Percentiles rank a stretch among this genome's conserved stretches.
Evolutionary conservation across 2,113 vertebrate species (phyloP).

Genomic region (Apodemus speciosus): DNA sequence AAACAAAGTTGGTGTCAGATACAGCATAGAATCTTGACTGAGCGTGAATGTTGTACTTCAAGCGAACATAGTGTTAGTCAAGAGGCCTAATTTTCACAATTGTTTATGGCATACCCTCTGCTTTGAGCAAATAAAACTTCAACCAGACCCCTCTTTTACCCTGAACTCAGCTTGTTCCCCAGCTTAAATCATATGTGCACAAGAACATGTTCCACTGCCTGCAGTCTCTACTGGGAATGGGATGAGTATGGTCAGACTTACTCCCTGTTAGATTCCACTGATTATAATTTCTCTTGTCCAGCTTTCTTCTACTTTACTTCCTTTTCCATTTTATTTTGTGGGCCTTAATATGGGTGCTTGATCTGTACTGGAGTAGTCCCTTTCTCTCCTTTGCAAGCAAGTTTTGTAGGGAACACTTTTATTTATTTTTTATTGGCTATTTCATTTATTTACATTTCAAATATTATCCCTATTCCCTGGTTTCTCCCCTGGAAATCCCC

Average conservation of each 20-base stretch:
- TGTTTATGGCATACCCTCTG: background rate
- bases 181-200: background rate
- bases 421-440: background rate
- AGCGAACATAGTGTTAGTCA: background rate
- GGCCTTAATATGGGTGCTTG: background rate
- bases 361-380: background rate
- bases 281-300: background rate
- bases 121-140: constrained; percentile 32
- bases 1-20: background rate
- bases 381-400: constrained; percentile 30
- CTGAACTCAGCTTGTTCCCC: background rate
- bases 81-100: background rate
- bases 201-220: background rate
- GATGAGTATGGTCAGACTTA: background rate
- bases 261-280: background rate
- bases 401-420: background rate
- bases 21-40: background rate
- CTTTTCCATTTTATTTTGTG: constrained; percentile 3
- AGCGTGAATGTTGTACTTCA: background rate
- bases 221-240: background rate
- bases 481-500: too few species aligned
- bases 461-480: too few species aligned
- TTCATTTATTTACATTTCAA: too few species aligned
- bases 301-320: background rate
- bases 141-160: background rate